These are phyloP conservation scores for Rhinoptilus africanus DNA, from an alignment of 2,113 vertebrate genomes.

Conservation along the genomic window DNA sequence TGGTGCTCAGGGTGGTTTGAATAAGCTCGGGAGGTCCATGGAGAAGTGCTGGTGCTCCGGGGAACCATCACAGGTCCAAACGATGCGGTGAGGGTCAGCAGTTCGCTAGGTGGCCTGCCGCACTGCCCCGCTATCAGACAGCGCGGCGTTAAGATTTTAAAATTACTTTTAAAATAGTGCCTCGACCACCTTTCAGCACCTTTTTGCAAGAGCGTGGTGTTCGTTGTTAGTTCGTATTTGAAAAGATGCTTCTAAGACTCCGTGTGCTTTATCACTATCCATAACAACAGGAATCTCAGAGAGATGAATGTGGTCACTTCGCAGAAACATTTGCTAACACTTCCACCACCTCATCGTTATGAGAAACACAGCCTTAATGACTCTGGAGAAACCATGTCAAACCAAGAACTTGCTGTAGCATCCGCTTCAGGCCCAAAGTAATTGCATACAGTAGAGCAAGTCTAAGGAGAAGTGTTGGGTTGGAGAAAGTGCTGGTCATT, in stretches of 20 bases:
- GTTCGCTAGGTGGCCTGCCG: neutral
- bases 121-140: neutral
- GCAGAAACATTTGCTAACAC: neutral
- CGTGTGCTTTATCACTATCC: neutral
- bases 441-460: neutral
- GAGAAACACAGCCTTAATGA: neutral
- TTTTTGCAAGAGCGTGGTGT: neutral
- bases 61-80: rapidly evolving
- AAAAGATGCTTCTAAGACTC: neutral
- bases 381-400: neutral
- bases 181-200: neutral
- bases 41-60: neutral
- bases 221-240: neutral
- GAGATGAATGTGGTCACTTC: neutral
- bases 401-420: rapidly evolving
- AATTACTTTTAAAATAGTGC: neutral
- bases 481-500: neutral
- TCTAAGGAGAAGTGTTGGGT: neutral
- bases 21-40: neutral
- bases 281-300: neutral
- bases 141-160: neutral
- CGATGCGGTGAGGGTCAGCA: neutral
- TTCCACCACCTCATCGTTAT: neutral
- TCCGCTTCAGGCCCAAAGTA: neutral
- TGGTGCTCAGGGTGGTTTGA: neutral